phyloP scores from a whole-genome alignment of 2,797 vertebrate species.

The Dendrocincla fuliginosa region DNA sequence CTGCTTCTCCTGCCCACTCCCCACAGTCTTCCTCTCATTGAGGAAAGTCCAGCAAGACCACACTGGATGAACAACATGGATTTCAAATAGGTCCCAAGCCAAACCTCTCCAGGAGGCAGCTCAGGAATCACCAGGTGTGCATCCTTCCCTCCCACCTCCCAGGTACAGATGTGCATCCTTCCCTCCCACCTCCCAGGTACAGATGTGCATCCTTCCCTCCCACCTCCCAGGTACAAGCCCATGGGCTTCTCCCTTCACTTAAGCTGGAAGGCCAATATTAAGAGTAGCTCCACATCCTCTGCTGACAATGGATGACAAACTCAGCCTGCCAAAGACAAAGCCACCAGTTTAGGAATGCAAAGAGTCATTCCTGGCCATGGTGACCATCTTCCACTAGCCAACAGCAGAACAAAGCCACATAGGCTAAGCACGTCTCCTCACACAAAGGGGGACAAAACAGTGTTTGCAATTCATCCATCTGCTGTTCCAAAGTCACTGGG shows the following conservation, averaged over 20 bases:
- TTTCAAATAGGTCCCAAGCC: fast-evolving
- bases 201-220: not conserved
- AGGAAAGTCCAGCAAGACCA: not conserved
- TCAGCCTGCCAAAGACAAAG: not conserved
- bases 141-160: not conserved
- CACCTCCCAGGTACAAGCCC: not conserved
- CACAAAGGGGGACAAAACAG: not conserved
- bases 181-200: not conserved
- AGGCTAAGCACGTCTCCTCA: not conserved
- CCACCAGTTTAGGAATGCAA: not conserved
- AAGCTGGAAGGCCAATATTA: not conserved
- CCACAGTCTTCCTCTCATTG: not conserved
- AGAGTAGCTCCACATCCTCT: not conserved
- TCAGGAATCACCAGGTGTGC: not conserved
- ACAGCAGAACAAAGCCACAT: not conserved
- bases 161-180: not conserved
- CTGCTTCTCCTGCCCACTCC: not conserved
- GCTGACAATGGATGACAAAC: not conserved
- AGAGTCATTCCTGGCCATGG: not conserved
- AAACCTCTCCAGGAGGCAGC: not conserved
- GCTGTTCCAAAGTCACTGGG: conserved; percentile 11
- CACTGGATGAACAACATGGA: fast-evolving
- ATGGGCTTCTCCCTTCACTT: not conserved
- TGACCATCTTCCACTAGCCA: not conserved
- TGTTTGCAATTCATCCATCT: not conserved